Base-by-base conservation (phyloP, 2,888 invertebrate species). In the Heliconius cydno region DNA sequence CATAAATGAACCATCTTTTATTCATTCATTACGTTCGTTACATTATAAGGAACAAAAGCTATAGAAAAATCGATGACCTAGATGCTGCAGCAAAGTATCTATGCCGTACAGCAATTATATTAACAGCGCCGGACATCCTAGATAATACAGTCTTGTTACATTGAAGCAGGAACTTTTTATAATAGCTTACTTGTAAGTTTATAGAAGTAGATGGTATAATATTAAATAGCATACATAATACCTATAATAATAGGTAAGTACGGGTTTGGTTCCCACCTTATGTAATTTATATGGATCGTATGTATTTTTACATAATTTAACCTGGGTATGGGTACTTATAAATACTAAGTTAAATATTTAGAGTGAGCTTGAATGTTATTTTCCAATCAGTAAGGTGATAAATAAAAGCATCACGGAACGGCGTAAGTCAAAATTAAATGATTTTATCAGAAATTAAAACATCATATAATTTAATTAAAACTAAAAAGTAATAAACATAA, bases 51-150 rank as follows among this genome's bases (percentile, higher is more conserved):
- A 70, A 70, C 70, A 70, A 70, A 70, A 46, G 41, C 41, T 5
- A 34, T 34, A 34, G 34, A 34, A 75, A 75, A 66, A 63, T 52
- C 57, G 22, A 30, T 65, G 65, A 28, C 65, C 75, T 65, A 75
- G 30, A 75, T 65, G 41, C 46, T 46, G 28, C 25, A 66, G 41
- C 65, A 66, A 66, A 46, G 46, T 66, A 66, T 30, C 63, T 65
- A 65, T 15, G 41, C 12, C 12, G 22, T 46, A 46, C n/a, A 25
- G 65, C 46, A 75, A 65, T 73, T 73, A 73, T 30, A 65, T 65
- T 66, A 66, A 22, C 25, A 75, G 30, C 65, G 3, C 46, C 60
- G 72, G 72, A 72, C 46, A 65, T 75, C 75, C 41, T 66, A 66
- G 28, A 66, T 75, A 75, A 66, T 38, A 73, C 13, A 38, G 34